Percentiles rank a stretch among this genome's conserved stretches.
Evolutionary conservation across 2,113 vertebrate species (phyloP).

Genomic region (Dinomys branickii): DNA sequence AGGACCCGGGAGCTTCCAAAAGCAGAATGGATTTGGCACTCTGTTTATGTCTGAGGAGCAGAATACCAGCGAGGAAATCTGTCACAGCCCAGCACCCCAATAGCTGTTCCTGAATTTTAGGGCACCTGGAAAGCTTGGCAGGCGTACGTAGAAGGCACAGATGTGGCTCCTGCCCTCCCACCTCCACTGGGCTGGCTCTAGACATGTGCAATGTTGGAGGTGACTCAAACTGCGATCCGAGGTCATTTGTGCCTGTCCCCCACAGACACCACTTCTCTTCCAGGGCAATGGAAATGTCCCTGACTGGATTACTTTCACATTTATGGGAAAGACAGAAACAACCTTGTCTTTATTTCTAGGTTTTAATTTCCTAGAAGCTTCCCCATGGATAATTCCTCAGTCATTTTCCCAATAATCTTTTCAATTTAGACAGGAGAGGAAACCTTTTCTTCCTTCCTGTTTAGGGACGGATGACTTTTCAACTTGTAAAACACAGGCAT

Average conservation of each 20-base stretch:
- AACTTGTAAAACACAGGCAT: neutral
- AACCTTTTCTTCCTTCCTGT: conserved; percentile 11
- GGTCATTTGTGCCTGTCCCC: neutral
- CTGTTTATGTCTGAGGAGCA: neutral
- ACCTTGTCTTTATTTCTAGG: conserved; percentile 18
- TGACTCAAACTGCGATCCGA: neutral
- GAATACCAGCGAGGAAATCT: neutral
- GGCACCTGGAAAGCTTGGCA: conserved; percentile 21
- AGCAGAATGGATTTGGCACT: neutral
- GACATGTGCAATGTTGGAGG: neutral
- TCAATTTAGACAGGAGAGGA: conserved; percentile 40
- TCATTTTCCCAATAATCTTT: neutral
- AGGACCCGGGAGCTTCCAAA: neutral
- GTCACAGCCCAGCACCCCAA: neutral
- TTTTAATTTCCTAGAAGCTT: conserved; percentile 57
- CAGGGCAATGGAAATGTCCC: neutral
- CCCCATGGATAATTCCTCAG: neutral
- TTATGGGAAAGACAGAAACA: neutral
- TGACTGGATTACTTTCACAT: neutral
- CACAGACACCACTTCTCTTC: neutral
- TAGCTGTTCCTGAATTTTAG: neutral
- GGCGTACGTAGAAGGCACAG: neutral
- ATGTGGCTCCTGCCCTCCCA: neutral
- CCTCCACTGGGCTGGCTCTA: neutral
- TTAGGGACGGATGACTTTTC: conserved; percentile 23